A percentile compares a stretch with the other conserved stretches of the same genome.
phyloP scores from a whole-genome alignment of 2,888 invertebrate species.

The Linyphia triangularis region DNA sequence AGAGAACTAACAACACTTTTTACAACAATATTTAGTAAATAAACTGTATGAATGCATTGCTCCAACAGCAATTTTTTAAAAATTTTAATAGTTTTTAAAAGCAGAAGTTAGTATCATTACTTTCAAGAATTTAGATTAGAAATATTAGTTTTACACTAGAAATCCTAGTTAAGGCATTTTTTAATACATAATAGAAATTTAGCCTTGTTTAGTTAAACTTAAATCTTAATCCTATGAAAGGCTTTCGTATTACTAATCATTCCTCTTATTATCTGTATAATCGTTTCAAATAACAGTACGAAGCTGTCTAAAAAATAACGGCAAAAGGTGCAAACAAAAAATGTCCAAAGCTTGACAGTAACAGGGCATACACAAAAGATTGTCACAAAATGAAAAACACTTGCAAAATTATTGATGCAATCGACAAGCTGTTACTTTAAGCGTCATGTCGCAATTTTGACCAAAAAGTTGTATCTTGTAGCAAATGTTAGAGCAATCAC shows the following conservation, averaged over 20 bases:
- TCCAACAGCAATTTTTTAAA: too few relatives aligned
- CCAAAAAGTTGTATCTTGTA: not conserved
- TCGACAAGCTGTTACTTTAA: not conserved
- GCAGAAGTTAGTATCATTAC: too few relatives aligned
- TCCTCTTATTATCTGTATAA: not conserved
- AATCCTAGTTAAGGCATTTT: not conserved
- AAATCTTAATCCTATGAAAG: not conserved
- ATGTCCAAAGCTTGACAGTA: not conserved
- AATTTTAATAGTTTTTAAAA: too few relatives aligned
- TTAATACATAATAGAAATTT: not conserved
- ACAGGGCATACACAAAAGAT: not conserved
- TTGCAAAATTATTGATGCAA: not conserved
- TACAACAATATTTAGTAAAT: not conserved
- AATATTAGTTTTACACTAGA: too few relatives aligned
- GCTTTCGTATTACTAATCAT: too few relatives aligned
- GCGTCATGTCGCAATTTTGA: not conserved
- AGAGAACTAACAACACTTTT: not conserved
- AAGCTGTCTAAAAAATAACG: not conserved
- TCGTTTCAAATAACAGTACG: not conserved
- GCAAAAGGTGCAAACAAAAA: not conserved
- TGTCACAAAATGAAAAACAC: not conserved
- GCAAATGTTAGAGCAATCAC: not conserved
- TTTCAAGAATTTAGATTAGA: too few relatives aligned
- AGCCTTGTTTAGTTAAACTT: not conserved
- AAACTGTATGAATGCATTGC: not conserved